Conservation (phyloP, 2,113 vertebrate genomes). For the Pao palembangensis region DNA sequence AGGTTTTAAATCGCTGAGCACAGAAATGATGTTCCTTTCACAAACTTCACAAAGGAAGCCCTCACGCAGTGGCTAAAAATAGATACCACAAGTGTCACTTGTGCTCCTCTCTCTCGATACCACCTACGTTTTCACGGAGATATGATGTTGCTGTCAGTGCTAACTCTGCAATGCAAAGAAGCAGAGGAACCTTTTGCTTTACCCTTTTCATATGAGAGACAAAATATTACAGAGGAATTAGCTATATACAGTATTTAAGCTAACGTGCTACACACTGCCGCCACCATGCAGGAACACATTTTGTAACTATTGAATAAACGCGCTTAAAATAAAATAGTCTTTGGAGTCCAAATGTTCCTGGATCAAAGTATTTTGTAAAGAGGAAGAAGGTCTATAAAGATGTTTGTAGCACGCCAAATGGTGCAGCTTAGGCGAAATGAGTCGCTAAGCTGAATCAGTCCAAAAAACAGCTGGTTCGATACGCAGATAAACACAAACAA, state of each 20-base stretch:
- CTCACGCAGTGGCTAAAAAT: slow-evolving; percentile 57
- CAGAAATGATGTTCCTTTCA: slow-evolving; percentile 32
- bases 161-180: slow-evolving; percentile 5
- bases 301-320: no score
- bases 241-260: no score
- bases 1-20: no score
- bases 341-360: no score
- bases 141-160: slow-evolving; percentile 33
- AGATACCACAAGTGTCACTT: slow-evolving; percentile 54
- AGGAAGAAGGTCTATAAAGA: background rate
- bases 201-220: background rate
- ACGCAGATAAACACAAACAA: slow-evolving; percentile 62
- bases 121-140: slow-evolving; percentile 37
- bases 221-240: no score
- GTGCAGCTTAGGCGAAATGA: background rate
- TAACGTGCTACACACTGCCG: background rate
- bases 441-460: background rate
- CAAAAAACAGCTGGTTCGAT: slow-evolving; percentile 17
- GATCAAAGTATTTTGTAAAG: background rate
- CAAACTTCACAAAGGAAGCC: slow-evolving; percentile 51
- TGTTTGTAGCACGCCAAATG: background rate
- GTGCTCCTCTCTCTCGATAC: slow-evolving; percentile 39
- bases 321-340: no score
- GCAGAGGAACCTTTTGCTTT: background rate
- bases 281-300: no score